Evolutionary conservation across 1,140 invertebrate genomes (phyloP).

Genomic region (Glomeris maerens): DNA sequence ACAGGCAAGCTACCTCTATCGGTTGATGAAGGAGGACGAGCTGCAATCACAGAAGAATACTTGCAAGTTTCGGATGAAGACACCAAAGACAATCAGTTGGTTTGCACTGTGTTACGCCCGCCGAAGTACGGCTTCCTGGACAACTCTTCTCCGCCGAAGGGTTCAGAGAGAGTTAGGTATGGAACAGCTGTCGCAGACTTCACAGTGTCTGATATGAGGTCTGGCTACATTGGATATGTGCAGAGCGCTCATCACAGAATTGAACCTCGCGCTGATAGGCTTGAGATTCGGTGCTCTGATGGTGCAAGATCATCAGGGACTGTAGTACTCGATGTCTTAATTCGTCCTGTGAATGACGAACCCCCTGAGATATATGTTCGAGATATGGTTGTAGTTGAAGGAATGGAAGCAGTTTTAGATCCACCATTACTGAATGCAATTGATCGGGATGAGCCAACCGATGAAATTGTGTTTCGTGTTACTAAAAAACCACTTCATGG

Average conservation of each 20-base stretch:
- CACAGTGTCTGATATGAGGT: constrained; percentile 23
- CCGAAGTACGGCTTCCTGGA: constrained; percentile 31
- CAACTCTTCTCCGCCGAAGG: constrained; percentile 27
- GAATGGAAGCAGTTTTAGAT: constrained; percentile 31
- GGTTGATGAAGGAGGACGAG: constrained; percentile 29
- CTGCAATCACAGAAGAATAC: constrained; percentile 23
- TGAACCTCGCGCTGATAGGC: constrained; percentile 29
- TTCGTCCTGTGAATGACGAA: constrained; percentile 33
- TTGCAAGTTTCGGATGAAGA: constrained; percentile 30
- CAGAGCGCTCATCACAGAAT: constrained; percentile 32
- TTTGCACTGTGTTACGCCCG: constrained; percentile 28
- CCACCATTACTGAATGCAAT: constrained; percentile 30
- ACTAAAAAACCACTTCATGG: constrained; percentile 29
- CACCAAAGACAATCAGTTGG: constrained; percentile 26
- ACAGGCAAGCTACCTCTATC: constrained; percentile 18
- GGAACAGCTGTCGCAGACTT: constrained; percentile 31
- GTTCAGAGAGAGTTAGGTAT: constrained; percentile 26
- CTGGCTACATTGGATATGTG: constrained; percentile 29
- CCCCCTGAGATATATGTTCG: constrained; percentile 28
- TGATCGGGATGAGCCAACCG: constrained; percentile 31
- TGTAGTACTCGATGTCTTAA: constrained; percentile 23
- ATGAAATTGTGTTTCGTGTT: constrained; percentile 27
- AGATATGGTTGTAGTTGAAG: constrained; percentile 33
- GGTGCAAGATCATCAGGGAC: constrained; percentile 26
- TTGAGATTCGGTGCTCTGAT: constrained; percentile 31